Percentiles rank a stretch among this genome's conserved stretches.
phyloP scores from a whole-genome alignment of 2,888 invertebrate species.

The Tiliacea citrago region DNA sequence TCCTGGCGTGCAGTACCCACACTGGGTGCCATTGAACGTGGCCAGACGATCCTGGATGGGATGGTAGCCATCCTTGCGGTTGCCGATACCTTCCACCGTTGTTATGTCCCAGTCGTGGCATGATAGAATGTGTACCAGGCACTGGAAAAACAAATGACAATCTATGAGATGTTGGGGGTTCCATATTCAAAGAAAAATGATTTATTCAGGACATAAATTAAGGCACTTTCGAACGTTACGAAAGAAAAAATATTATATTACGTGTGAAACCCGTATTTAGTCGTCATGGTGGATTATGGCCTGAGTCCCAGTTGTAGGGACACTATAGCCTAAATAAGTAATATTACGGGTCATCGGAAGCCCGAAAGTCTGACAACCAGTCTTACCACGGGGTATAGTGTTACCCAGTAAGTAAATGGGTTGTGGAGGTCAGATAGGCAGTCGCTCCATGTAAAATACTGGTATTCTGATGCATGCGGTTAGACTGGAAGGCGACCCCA shows the following conservation, averaged over 20 bases:
- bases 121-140: slow-evolving; percentile 91
- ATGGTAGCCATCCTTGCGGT: slow-evolving; percentile 92
- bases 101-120: slow-evolving; percentile 93
- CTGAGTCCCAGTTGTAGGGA: no score
- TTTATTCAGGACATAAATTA: neutral
- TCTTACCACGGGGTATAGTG: no score
- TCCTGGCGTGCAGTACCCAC: slow-evolving; percentile 94
- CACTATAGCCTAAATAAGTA: no score
- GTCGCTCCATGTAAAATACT: no score
- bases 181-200: neutral
- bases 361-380: no score
- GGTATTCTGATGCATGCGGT: no score
- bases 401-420: no score
- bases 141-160: slow-evolving; percentile 81
- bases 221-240: neutral
- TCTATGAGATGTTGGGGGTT: neutral
- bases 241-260: no score
- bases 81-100: slow-evolving; percentile 94
- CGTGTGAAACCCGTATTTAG: neutral
- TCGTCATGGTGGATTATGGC: neutral
- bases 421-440: no score
- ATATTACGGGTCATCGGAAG: no score
- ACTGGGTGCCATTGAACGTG: slow-evolving; percentile 93
- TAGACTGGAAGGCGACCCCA: no score
- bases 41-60: slow-evolving; percentile 92